phyloP scores from a whole-genome alignment of 1,140 invertebrate genomes.

The Drosophila melanica region DNA sequence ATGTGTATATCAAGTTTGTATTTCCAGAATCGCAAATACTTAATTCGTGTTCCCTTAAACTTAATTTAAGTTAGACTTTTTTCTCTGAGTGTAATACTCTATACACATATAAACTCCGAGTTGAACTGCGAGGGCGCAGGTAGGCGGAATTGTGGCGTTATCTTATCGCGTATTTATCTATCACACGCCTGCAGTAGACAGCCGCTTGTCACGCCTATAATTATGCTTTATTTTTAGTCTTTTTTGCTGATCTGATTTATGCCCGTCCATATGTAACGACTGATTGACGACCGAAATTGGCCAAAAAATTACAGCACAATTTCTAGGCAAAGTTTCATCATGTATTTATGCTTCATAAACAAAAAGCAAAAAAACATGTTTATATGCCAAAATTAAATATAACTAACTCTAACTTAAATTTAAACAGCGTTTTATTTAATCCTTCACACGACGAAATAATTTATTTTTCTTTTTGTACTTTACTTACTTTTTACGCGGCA shows the following conservation, averaged over 20 bases:
- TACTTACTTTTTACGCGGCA: constrained; percentile 61
- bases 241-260: constrained; percentile 71
- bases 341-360: not conserved
- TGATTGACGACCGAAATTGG: constrained; percentile 20
- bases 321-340: constrained; percentile 29
- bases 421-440: not conserved
- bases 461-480: not conserved
- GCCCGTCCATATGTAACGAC: constrained; percentile 35
- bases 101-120: not conserved
- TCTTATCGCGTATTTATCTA: constrained; percentile 59
- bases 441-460: not conserved
- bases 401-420: too few relatives aligned
- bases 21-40: too few relatives aligned
- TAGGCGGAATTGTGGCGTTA: constrained; percentile 31
- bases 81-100: too few relatives aligned
- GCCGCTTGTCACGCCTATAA: constrained; percentile 76
- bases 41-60: too few relatives aligned
- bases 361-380: not conserved
- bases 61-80: too few relatives aligned
- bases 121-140: not conserved
- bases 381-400: too few relatives aligned
- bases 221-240: constrained; percentile 81
- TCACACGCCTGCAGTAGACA: constrained; percentile 51
- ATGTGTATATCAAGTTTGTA: too few relatives aligned
- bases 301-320: constrained; percentile 22